phyloP scores from a whole-genome alignment of 2,888 invertebrate species.

The Ophion costatus region DNA sequence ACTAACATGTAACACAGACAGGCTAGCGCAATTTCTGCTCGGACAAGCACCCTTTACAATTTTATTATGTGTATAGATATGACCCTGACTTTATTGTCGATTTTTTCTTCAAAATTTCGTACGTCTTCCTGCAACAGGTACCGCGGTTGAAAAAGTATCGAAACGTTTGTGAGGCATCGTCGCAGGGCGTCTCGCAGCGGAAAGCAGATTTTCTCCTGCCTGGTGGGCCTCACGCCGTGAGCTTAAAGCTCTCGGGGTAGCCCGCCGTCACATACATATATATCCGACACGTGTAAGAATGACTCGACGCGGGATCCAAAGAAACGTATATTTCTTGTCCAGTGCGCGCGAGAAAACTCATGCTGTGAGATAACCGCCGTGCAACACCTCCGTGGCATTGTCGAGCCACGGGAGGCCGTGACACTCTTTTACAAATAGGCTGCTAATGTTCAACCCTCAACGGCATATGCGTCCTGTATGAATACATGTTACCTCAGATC shows the following conservation, averaged over 20 bases:
- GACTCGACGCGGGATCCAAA: slow-evolving; percentile 57
- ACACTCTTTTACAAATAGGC: slow-evolving; percentile 69
- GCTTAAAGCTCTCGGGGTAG: slow-evolving; percentile 35
- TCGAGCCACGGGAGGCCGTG: slow-evolving; percentile 68
- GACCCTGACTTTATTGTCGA: too few relatives aligned
- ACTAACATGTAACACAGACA: too few relatives aligned
- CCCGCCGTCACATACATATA: slow-evolving; percentile 11
- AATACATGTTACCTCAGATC: slow-evolving; percentile 46
- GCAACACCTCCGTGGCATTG: slow-evolving; percentile 69
- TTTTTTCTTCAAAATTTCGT: not conserved
- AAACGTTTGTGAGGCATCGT: slow-evolving; percentile 17
- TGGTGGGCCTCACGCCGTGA: slow-evolving; percentile 16
- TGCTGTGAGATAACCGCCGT: slow-evolving; percentile 71
- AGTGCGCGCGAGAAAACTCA: slow-evolving; percentile 61
- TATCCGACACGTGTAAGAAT: slow-evolving; percentile 29
- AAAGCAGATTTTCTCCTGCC: slow-evolving; percentile 21
- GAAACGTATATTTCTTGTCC: slow-evolving; percentile 46
- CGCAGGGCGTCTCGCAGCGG: slow-evolving; percentile 14
- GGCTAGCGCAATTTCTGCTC: too few relatives aligned
- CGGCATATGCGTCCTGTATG: slow-evolving; percentile 57
- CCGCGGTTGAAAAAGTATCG: slow-evolving; percentile 43
- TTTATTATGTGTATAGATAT: too few relatives aligned
- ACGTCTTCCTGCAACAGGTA: not conserved
- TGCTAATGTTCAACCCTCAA: slow-evolving; percentile 64
- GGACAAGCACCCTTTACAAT: too few relatives aligned